Percentiles rank a stretch among this genome's conserved stretches.
Evolutionary conservation across 2,797 vertebrate genomes (phyloP).

Genomic region (Steatocranus sp.): DNA sequence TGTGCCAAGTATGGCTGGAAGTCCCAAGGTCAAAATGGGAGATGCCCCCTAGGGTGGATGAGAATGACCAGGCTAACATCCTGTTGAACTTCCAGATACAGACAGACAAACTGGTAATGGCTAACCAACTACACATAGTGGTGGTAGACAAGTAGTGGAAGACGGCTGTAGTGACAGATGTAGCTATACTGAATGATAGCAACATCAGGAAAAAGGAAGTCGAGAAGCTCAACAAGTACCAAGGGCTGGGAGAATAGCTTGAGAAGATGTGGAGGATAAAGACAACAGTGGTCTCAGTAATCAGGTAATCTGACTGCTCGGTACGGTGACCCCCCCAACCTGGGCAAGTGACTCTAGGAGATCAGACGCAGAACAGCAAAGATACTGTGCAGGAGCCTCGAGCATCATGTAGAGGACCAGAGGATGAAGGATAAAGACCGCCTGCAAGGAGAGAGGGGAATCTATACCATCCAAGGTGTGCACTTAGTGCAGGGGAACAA

Average conservation of each 20-base stretch:
- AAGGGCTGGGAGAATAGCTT: not conserved
- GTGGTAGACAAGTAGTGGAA: not conserved
- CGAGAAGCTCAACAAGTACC: not conserved
- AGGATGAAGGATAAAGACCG: not conserved
- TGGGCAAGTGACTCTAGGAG: not conserved
- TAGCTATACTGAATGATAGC: not conserved
- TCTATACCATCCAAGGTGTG: not conserved
- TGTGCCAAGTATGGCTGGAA: not conserved
- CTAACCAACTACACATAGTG: not conserved
- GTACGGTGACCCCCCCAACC: not conserved
- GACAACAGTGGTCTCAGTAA: not conserved
- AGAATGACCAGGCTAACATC: not conserved
- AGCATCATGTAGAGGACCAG: not conserved
- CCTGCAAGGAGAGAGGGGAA: not conserved
- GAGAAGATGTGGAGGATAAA: not conserved
- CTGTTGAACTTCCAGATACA: not conserved
- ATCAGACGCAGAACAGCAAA: not conserved
- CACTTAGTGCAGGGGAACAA: not conserved
- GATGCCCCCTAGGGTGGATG: not conserved
- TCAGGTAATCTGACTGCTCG: not conserved
- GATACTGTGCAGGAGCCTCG: not conserved
- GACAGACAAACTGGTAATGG: not conserved
- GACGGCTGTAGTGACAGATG: not conserved
- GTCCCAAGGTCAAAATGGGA: not conserved
- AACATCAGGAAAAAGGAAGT: not conserved